phyloP scores from a whole-genome alignment of 2,888 invertebrate genomes.

The Harpagoxenus sublaevis region DNA sequence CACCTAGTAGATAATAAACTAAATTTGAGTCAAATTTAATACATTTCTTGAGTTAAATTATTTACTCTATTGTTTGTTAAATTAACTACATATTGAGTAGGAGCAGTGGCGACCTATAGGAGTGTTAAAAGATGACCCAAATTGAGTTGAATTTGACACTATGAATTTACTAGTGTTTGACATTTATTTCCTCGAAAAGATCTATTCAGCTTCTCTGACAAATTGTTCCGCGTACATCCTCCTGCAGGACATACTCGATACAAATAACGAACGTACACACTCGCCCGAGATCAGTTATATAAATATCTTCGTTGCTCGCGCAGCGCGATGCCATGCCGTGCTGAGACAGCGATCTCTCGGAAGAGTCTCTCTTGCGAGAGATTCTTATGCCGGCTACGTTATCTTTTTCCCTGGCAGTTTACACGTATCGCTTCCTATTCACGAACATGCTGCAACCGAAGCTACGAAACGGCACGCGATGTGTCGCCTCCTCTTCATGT shows the following conservation, averaged over 20 bases:
- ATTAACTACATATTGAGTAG: too few relatives aligned
- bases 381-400: constrained; percentile 60
- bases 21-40: too few relatives aligned
- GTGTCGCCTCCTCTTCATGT: neutral
- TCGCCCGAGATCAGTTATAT: constrained; percentile 36
- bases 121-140: too few relatives aligned
- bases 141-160: too few relatives aligned
- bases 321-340: constrained; percentile 49
- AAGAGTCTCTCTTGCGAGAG: constrained; percentile 33
- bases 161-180: too few relatives aligned
- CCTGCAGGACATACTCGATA: neutral
- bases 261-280: neutral
- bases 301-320: constrained; percentile 42
- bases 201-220: neutral
- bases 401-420: constrained; percentile 56
- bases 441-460: constrained; percentile 9
- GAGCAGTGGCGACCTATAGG: too few relatives aligned
- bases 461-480: constrained; percentile 17
- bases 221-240: neutral
- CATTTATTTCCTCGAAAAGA: neutral
- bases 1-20: too few relatives aligned
- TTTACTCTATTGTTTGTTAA: too few relatives aligned
- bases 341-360: constrained; percentile 63
- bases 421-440: constrained; percentile 46
- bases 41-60: too few relatives aligned